Evolutionary conservation across 92 coral and sea anemone species (phyloP).

Genomic region (Zoanthus sansibaricus): DNA sequence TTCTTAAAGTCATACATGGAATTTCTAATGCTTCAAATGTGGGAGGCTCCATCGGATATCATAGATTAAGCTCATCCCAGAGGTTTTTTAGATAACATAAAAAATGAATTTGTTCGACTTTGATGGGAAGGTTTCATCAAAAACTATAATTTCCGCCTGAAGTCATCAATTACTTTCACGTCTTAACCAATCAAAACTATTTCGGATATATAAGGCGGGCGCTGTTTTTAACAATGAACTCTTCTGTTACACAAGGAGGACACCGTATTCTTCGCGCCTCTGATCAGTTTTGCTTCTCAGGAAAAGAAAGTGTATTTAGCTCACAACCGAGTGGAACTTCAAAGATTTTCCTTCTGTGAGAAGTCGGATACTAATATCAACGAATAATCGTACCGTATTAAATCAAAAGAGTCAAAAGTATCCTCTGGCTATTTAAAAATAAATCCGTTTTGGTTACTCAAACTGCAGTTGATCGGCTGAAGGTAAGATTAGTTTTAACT

Average conservation of each 20-base stretch:
- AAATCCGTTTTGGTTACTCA: neutral
- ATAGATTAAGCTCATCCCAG: neutral
- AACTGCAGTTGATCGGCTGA: neutral
- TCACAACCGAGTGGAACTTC: neutral
- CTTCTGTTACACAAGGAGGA: conserved; percentile 8
- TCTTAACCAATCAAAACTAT: conserved; percentile 25
- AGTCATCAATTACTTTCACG: conserved; percentile 33
- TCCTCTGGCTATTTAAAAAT: neutral
- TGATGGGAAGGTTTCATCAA: conserved; percentile 10
- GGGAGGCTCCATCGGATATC: neutral
- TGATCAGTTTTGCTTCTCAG: neutral
- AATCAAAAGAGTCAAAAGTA: neutral
- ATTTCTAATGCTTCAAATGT: neutral
- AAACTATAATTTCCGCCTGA: conserved; percentile 35
- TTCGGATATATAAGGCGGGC: conserved; percentile 12
- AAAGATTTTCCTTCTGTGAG: neutral
- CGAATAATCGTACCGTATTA: neutral
- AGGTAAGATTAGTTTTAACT: neutral
- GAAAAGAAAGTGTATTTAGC: neutral
- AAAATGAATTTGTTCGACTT: neutral
- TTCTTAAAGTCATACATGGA: neutral
- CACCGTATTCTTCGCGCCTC: neutral
- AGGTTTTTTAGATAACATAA: neutral
- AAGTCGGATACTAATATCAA: neutral
- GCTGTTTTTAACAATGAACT: neutral